Evolutionary conservation across 2,888 invertebrate species (phyloP), one percentile per base, ranked within the genome.

Genomic region (Camptogramma bilineatum): DNA sequence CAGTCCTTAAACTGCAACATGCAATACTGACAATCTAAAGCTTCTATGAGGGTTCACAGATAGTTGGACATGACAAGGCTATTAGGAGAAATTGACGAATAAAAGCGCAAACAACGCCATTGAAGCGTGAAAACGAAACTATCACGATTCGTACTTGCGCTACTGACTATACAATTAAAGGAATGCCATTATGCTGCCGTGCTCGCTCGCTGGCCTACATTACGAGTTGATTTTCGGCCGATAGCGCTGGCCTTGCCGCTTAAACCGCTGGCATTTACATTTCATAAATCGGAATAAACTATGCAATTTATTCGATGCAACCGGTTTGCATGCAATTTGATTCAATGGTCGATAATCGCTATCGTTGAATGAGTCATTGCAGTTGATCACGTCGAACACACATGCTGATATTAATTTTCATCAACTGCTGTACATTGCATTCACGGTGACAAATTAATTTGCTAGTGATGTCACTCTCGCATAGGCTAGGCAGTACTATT

Each of bases 41-140:
- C 74, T 82, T 78, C 82, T 81, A 84, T 82, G 79, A 61, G 60
- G 53, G 82, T 83, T 83, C 84, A 75, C 73, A 71, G 73, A 71
- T 70, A 78, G 74, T 78, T 85, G 86, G 87, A 78, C 80, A 73
- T 76, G 70, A 75, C 70, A 63, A 76, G 72, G 73, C 78, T 76
- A 82, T 84, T 82, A 82, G 74, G 81, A 80, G 73, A 79, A 85
- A 85, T 83, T 81, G 82, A 78, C 83, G 79, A 86, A 85, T 81
- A 82, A 86, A 82, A 80, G 80, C 78, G 81, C 80, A 78, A 82
- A 82, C 84, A 86, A 81, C 83, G 76, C 80, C 84, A 84, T 83
- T 86, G 83, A 83, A 82, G 86, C 91, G 88, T 88, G 85, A 91
- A 91, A 90, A 89, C 80, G 84, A 87, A 89, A 88, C 88, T 90